Evolutionary conservation across 1,140 invertebrate genomes (phyloP).

Genomic region (Teleopsis dalmanni): DNA sequence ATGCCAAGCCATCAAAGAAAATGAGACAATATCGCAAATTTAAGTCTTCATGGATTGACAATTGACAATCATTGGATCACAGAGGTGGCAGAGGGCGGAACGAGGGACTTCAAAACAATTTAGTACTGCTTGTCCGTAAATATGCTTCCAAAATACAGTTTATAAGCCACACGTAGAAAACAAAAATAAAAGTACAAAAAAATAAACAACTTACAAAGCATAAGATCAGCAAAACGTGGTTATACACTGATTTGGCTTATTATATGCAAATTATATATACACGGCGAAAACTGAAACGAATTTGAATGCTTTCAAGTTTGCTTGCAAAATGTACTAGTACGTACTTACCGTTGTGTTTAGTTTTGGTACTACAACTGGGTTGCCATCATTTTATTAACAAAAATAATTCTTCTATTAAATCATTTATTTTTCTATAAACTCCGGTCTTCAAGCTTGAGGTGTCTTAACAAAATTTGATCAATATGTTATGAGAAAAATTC

Average conservation of each 20-base stretch:
- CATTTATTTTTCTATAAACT: too few relatives aligned
- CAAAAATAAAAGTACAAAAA: background rate
- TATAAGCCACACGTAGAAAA: background rate
- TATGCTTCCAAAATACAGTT: background rate
- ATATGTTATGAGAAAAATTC: too few relatives aligned
- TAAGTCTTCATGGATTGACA: conserved; percentile 32
- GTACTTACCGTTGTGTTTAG: too few relatives aligned
- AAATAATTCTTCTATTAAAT: too few relatives aligned
- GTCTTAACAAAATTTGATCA: too few relatives aligned
- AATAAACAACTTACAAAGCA: conserved; percentile 4
- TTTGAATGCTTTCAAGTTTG: too few relatives aligned
- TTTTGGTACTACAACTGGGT: too few relatives aligned
- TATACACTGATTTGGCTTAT: conserved; percentile 41
- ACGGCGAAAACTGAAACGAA: too few relatives aligned
- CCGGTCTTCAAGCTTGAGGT: too few relatives aligned
- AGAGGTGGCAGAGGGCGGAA: background rate
- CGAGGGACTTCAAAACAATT: background rate
- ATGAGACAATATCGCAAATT: conserved; percentile 42
- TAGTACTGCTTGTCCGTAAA: background rate
- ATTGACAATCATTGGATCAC: conserved; percentile 23
- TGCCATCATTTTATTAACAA: too few relatives aligned
- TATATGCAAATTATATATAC: conserved; percentile 40
- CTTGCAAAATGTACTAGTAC: too few relatives aligned
- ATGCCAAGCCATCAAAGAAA: conserved; percentile 18
- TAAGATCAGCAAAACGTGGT: conserved; percentile 23